Evolutionary conservation across 1,140 invertebrate genomes (phyloP).

Genomic region (Arctopsyche grandis): DNA sequence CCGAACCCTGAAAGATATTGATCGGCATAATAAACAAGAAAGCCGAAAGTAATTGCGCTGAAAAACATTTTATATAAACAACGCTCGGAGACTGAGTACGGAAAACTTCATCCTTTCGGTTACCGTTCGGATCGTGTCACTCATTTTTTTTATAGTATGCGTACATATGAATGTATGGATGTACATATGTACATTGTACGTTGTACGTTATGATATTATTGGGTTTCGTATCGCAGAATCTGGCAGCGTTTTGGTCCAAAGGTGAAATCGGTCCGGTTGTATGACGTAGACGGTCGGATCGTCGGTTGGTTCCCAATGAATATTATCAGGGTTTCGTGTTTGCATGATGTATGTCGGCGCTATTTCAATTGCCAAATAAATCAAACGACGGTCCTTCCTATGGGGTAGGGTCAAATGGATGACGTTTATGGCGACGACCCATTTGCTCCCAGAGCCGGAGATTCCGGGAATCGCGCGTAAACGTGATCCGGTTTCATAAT

Average conservation of each 20-base stretch:
- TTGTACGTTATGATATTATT: not conserved
- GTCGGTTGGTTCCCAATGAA: not conserved
- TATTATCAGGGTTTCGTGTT: not conserved
- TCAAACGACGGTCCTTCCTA: slow-evolving; percentile 11
- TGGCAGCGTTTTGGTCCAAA: not conserved
- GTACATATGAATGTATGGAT: not conserved
- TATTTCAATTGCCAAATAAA: slow-evolving; percentile 21
- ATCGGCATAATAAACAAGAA: slow-evolving; percentile 36
- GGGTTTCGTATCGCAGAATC: not conserved
- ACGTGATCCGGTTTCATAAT: slow-evolving; percentile 17
- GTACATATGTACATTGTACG: not conserved
- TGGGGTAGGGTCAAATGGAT: not conserved
- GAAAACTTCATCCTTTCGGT: not conserved
- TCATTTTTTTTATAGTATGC: not conserved
- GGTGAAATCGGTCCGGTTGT: too few relatives aligned
- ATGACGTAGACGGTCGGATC: not conserved
- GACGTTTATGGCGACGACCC: slow-evolving; percentile 14
- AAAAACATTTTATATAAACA: slow-evolving; percentile 28
- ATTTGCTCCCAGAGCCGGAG: not conserved
- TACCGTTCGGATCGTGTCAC: too few relatives aligned
- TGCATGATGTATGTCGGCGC: not conserved
- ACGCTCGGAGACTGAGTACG: not conserved
- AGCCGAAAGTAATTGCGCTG: slow-evolving; percentile 31
- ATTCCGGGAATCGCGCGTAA: not conserved
- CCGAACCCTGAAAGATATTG: slow-evolving; percentile 36